A percentile compares a stretch with the other conserved stretches of the same genome.
Conservation (phyloP, 2,113 vertebrate genomes). For the Eonycteris spelaea region DNA sequence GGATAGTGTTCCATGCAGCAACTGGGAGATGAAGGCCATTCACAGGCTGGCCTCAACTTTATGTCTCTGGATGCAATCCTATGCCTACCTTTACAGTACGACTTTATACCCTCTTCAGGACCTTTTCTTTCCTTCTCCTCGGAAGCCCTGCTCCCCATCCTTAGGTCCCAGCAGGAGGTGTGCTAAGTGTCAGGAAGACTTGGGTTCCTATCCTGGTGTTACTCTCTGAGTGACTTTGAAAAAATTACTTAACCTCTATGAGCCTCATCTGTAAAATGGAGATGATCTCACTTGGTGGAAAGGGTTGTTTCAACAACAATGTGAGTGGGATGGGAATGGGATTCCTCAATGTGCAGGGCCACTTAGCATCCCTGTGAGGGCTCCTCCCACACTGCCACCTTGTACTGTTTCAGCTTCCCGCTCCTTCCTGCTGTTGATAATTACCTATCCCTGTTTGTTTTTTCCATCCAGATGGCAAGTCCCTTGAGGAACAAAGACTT, state of each 20-base stretch:
- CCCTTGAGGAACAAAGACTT: background rate
- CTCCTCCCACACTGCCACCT: background rate
- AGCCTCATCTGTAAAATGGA: background rate
- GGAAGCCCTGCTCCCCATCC: background rate
- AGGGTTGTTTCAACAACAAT: background rate
- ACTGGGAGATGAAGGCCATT: background rate
- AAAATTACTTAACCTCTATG: background rate
- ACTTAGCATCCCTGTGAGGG: accelerated
- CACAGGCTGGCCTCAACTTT: background rate
- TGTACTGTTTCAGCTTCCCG: background rate
- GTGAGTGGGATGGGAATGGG: background rate
- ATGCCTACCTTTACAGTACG: background rate
- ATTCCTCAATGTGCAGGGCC: accelerated
- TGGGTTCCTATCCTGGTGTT: background rate
- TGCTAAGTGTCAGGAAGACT: no score
- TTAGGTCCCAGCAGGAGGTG: background rate
- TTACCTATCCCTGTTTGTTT: background rate
- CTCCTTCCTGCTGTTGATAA: background rate
- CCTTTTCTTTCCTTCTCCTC: no score
- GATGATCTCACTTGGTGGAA: background rate
- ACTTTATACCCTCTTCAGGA: background rate
- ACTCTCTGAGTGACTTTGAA: background rate
- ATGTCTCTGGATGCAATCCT: background rate
- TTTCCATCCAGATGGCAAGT: background rate
- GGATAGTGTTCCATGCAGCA: background rate